phyloP scores from a whole-genome alignment of 2,888 invertebrate genomes.

The Xestia c-nigrum region DNA sequence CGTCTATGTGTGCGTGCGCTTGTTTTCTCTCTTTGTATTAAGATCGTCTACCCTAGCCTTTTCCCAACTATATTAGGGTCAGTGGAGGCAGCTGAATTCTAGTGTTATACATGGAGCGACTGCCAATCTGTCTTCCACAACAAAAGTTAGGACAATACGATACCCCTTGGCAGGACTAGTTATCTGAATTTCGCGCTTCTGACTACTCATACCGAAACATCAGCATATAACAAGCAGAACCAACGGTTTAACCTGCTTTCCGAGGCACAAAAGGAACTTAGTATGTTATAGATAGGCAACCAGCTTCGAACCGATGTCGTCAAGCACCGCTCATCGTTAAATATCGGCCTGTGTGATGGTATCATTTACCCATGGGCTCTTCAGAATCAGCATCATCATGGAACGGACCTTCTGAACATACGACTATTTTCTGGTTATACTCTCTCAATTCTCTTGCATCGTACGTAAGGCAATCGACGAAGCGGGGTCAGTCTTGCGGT shows the following conservation, averaged over 20 bases:
- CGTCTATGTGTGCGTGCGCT: no score
- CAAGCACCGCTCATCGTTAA: neutral
- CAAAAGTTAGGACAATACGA: neutral
- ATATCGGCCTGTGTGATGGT: neutral
- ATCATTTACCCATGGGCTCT: neutral
- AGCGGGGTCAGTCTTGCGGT: conserved; percentile 34
- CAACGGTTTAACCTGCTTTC: neutral
- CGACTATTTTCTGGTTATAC: neutral
- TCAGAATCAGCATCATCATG: neutral
- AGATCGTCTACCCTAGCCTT: neutral
- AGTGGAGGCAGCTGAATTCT: neutral
- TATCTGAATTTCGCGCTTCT: neutral
- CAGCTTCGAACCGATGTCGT: neutral
- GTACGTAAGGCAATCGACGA: conserved; percentile 28
- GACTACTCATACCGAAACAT: neutral
- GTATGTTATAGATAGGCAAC: neutral
- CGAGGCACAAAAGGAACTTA: neutral
- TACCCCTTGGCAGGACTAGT: neutral
- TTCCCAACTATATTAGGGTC: neutral
- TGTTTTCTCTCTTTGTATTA: neutral
- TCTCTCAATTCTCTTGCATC: conserved; percentile 25
- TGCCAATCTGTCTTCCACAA: neutral
- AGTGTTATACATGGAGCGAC: neutral
- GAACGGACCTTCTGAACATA: neutral
- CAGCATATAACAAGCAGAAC: neutral